These are phyloP conservation scores for Apodemus agrarius DNA, from an alignment of 2,797 vertebrate genomes.

Conservation along the genomic window DNA sequence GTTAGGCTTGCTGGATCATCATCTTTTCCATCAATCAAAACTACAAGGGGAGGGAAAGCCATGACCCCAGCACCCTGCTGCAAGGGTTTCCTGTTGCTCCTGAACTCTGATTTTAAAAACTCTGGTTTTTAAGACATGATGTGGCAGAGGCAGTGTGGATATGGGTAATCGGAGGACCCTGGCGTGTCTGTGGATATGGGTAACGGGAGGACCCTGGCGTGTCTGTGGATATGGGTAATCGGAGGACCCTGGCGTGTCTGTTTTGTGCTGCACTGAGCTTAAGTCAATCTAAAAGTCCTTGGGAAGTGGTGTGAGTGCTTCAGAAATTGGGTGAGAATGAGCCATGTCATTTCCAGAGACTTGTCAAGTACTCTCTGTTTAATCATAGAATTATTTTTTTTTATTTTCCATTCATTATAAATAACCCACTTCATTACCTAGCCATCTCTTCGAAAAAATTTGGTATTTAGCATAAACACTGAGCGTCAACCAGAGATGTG, in stretches of 20 bases:
- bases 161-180: background rate
- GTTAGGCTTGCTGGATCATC: background rate
- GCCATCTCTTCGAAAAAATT: conserved; percentile 65
- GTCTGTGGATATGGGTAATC: background rate
- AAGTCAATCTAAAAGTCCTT: background rate
- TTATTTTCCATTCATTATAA: conserved; percentile 75
- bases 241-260: background rate
- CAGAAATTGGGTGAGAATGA: conserved; percentile 55
- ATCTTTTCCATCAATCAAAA: conserved; percentile 44
- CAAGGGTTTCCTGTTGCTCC: conserved; percentile 26
- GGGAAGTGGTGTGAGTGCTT: background rate
- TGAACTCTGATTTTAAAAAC: background rate
- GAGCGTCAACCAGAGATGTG: conserved; percentile 65
- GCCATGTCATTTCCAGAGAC: conserved; percentile 43
- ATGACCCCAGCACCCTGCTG: conserved; percentile 1
- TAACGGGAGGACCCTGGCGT: background rate
- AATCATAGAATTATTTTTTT: conserved; percentile 74
- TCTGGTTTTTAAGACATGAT: background rate
- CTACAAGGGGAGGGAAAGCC: background rate
- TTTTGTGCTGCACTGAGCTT: background rate
- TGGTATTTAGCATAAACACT: conserved; percentile 82
- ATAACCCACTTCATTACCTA: conserved; percentile 70
- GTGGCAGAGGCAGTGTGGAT: background rate
- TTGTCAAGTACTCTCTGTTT: conserved; percentile 70
- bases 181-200: background rate